These are phyloP conservation scores for Oligia latruncula DNA, from an alignment of 2,888 invertebrate genomes.

Conservation along the genomic window DNA sequence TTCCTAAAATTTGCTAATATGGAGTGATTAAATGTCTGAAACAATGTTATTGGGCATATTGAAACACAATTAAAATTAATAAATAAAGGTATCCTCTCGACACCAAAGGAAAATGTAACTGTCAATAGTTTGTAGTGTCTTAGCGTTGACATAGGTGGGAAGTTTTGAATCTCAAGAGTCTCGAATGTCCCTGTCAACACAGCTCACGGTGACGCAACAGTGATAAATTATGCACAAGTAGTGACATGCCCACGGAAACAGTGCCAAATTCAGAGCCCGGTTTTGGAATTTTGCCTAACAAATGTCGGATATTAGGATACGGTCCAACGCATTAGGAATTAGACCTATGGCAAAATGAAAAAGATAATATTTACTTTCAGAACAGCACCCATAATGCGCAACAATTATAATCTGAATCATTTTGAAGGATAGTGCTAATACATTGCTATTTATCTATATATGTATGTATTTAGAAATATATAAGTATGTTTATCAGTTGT, in stretches of 20 bases:
- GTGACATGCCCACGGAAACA: slow-evolving; percentile 25
- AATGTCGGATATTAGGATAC: slow-evolving; percentile 42
- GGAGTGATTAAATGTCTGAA: neutral
- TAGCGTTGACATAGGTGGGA: slow-evolving; percentile 7
- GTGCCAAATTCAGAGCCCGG: slow-evolving; percentile 29
- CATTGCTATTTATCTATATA: no score
- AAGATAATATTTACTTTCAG: neutral
- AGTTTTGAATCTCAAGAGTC: neutral
- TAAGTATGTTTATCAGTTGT: no score
- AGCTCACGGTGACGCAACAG: slow-evolving; percentile 3
- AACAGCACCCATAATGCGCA: no score
- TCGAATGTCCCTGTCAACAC: slow-evolving; percentile 12
- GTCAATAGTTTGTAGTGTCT: slow-evolving; percentile 8
- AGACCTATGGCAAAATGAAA: neutral
- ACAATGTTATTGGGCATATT: no score
- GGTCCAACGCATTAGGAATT: slow-evolving; percentile 13
- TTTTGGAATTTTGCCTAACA: slow-evolving; percentile 49
- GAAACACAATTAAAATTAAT: neutral
- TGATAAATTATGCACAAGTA: slow-evolving; percentile 35
- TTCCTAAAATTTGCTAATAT: neutral
- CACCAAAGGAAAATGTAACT: neutral
- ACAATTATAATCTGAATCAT: no score
- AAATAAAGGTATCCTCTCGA: neutral
- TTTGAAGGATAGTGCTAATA: no score
- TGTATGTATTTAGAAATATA: no score